Evolutionary conservation across 92 coral and sea anemone genomes (phyloP).

Genomic region (Palythoa grandiflora): DNA sequence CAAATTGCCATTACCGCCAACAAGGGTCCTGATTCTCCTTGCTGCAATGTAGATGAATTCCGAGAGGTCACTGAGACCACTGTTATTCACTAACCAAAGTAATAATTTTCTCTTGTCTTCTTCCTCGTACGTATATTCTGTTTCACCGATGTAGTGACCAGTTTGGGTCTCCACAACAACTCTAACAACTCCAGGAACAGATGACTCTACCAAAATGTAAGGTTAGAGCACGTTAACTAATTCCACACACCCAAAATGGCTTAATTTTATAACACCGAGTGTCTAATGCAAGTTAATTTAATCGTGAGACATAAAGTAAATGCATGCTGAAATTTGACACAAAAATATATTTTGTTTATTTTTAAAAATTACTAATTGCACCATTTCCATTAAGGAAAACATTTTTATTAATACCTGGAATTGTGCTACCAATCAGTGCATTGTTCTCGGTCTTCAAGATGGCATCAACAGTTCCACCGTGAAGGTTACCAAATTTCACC

Average conservation of each 20-base stretch:
- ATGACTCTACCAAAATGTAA: background rate
- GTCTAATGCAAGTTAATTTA: no score
- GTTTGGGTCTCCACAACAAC: conserved; percentile 23
- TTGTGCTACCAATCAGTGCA: conserved; percentile 8
- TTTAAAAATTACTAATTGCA: no score
- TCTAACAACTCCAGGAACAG: conserved; percentile 13
- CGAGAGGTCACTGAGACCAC: background rate
- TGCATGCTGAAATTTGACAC: no score
- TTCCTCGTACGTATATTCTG: conserved; percentile 9
- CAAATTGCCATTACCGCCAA: background rate
- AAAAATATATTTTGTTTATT: no score
- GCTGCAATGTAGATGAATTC: background rate
- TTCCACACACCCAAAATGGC: no score
- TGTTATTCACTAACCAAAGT: background rate
- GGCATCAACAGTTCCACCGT: conserved; percentile 21
- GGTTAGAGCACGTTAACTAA: no score
- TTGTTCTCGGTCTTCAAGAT: conserved; percentile 6
- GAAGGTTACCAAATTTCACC: conserved; percentile 22
- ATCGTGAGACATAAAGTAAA: no score
- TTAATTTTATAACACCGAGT: no score
- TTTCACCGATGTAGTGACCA: conserved; percentile 40
- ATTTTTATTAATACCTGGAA: conserved; percentile 11
- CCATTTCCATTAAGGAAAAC: background rate
- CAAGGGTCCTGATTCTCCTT: no score
- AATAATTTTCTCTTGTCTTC: conserved; percentile 8